Evolutionary conservation across 2,113 vertebrate genomes (phyloP).

Genomic region (Myocastor coypus): DNA sequence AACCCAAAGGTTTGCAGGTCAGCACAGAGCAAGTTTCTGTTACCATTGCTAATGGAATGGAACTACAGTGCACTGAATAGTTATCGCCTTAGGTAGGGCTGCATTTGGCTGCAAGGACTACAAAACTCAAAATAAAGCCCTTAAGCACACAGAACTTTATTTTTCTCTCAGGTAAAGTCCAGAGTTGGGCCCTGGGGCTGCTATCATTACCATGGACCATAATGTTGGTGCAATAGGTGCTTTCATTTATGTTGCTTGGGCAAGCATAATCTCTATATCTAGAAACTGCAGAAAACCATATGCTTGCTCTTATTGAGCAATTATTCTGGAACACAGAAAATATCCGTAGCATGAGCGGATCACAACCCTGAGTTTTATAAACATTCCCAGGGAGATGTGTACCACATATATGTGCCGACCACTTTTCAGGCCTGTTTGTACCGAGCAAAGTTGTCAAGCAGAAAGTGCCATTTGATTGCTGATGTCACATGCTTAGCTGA

Average conservation of each 20-base stretch:
- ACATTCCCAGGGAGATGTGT: not conserved
- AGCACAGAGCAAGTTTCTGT: not conserved
- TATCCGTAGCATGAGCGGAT: accelerated
- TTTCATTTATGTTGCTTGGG: not conserved
- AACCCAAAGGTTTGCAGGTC: not conserved
- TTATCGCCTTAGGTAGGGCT: not conserved
- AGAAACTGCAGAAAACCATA: not conserved
- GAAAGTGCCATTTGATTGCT: not conserved
- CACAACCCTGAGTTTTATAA: not conserved
- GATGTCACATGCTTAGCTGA: not conserved
- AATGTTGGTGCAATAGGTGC: not conserved
- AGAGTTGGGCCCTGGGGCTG: not conserved
- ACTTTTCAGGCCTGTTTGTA: not conserved
- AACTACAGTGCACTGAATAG: not conserved
- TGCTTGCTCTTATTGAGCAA: not conserved
- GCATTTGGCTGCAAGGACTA: not conserved
- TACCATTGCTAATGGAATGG: not conserved
- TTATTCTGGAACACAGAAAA: not conserved
- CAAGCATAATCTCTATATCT: too few species aligned
- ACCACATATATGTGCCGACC: not conserved
- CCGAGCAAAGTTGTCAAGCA: not conserved
- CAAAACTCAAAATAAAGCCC: not conserved
- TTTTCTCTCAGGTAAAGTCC: not conserved
- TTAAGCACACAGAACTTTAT: not conserved
- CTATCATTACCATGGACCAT: too few species aligned